Conservation (phyloP, 2,113 vertebrate genomes). For the Neotoma lepida region DNA sequence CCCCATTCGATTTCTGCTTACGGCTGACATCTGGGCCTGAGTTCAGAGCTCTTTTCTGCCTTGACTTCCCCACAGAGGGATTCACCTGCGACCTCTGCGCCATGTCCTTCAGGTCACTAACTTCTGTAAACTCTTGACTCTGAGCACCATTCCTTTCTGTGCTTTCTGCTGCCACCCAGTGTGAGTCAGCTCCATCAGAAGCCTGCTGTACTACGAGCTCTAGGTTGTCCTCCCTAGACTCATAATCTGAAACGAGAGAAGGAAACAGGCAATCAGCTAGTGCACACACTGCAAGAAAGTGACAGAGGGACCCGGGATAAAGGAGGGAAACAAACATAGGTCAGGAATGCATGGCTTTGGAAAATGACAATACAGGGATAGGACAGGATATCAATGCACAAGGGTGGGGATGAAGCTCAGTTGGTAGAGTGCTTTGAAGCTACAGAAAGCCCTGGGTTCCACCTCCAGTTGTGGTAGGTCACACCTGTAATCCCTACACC, state of each 20-base stretch:
- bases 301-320: background rate
- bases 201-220: constrained; percentile 67
- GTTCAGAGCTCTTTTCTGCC: constrained; percentile 44
- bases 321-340: background rate
- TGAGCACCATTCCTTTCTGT: background rate
- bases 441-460: background rate
- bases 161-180: constrained; percentile 48
- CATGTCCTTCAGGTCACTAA: constrained; percentile 52
- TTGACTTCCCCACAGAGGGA: constrained; percentile 53
- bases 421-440: background rate
- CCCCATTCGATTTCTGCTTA: constrained; percentile 42
- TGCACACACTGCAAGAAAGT: background rate
- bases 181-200: constrained; percentile 49
- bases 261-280: constrained; percentile 21
- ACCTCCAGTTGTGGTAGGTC: background rate
- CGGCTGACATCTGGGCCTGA: background rate
- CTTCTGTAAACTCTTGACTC: constrained; percentile 58
- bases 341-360: background rate
- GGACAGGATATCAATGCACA: background rate
- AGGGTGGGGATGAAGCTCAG: background rate
- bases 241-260: constrained; percentile 67
- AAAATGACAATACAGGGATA: background rate
- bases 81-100: constrained; percentile 74
- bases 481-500: background rate
- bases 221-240: constrained; percentile 37